Evolutionary conservation across 2,888 invertebrate species (phyloP).

Genomic region (Rhingia rostrata): DNA sequence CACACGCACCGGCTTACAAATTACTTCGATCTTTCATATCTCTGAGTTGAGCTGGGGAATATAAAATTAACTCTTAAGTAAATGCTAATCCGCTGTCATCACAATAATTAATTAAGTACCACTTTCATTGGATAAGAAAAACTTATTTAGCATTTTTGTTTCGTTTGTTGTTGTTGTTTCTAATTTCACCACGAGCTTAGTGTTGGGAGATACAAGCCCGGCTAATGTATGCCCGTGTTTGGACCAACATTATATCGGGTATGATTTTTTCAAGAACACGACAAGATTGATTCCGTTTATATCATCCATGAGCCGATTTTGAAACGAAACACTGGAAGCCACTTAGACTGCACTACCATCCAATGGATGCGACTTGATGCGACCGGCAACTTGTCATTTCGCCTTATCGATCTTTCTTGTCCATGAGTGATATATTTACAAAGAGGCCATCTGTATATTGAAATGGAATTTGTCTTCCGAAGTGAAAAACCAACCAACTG

Average conservation of each 20-base stretch:
- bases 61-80: conserved; percentile 30
- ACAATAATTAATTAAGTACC: conserved; percentile 58
- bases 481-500: not conserved
- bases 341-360: conserved; percentile 18
- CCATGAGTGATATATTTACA: conserved; percentile 18
- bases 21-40: conserved; percentile 25
- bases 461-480: conserved; percentile 22
- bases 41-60: conserved; percentile 20
- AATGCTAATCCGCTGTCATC: conserved; percentile 67
- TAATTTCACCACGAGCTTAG: not conserved
- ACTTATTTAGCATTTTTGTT: conserved; percentile 45
- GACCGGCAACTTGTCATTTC: conserved; percentile 5
- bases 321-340: conserved; percentile 48
- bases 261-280: not conserved
- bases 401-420: conserved; percentile 12
- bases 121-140: conserved; percentile 30
- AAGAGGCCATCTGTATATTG: conserved; percentile 42
- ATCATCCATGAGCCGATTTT: conserved; percentile 4
- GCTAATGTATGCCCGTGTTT: conserved; percentile 30
- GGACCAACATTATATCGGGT: not conserved
- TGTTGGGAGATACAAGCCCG: not conserved
- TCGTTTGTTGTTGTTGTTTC: not conserved
- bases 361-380: not conserved
- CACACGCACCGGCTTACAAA: conserved; percentile 8
- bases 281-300: conserved; percentile 21